phyloP scores from a whole-genome alignment of 2,888 invertebrate genomes.

The Pseudococcus viburni region DNA sequence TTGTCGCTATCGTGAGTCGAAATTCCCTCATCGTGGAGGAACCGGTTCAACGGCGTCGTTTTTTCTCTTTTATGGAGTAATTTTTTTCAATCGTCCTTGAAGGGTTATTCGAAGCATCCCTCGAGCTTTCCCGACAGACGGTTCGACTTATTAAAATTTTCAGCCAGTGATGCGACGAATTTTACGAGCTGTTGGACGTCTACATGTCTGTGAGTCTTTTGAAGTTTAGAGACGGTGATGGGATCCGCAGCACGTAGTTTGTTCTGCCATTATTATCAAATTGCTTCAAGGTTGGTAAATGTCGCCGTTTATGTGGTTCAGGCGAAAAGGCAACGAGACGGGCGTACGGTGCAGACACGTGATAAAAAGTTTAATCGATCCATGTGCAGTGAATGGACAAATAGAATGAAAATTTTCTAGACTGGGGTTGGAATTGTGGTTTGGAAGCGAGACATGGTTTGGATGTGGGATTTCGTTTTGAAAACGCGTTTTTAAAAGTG shows the following conservation, averaged over 20 bases:
- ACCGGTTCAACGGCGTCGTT: background rate
- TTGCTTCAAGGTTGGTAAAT: constrained; percentile 9
- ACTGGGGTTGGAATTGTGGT: background rate
- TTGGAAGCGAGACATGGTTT: too few relatives aligned
- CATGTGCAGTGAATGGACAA: background rate
- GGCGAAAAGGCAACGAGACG: background rate
- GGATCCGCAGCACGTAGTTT: background rate
- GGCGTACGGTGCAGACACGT: background rate
- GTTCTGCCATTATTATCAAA: background rate
- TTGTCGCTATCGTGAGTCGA: background rate
- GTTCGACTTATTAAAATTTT: background rate
- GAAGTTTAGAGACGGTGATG: background rate
- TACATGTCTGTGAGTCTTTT: background rate
- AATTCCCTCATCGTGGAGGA: constrained; percentile 11
- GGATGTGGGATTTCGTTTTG: too few relatives aligned
- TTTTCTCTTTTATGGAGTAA: background rate
- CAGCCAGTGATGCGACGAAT: background rate
- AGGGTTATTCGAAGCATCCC: background rate
- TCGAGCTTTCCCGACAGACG: background rate
- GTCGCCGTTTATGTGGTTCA: background rate
- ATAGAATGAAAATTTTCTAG: background rate
- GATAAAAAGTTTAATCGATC: constrained; percentile 16
- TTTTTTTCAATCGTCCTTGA: background rate
- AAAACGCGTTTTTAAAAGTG: too few relatives aligned
- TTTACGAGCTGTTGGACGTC: background rate